phyloP scores from a whole-genome alignment of 2,113 vertebrate species.

The Hemichromis elongatus region DNA sequence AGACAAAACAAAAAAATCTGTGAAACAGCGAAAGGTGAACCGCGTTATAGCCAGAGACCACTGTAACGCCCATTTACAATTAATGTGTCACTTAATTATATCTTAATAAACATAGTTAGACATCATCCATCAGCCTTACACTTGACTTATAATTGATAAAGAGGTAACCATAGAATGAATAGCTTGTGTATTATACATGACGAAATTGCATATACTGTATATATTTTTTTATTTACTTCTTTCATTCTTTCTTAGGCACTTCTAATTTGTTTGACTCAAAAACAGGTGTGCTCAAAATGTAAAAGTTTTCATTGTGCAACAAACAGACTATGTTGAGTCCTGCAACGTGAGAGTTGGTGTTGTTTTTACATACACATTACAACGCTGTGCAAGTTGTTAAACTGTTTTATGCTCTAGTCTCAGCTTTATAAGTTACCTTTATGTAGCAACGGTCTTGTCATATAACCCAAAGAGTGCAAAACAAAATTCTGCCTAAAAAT shows the following conservation, averaged over 20 bases:
- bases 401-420: background rate
- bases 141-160: background rate
- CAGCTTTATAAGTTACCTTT: background rate
- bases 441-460: background rate
- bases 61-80: too few relatives aligned
- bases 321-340: background rate
- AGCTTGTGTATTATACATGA: background rate
- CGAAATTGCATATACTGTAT: background rate
- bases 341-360: background rate
- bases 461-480: background rate
- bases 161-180: background rate
- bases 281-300: background rate
- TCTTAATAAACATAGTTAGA: background rate
- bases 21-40: too few relatives aligned
- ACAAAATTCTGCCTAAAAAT: background rate
- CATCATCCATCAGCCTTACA: background rate
- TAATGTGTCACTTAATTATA: too few relatives aligned
- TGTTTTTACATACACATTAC: background rate
- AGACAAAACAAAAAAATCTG: too few relatives aligned
- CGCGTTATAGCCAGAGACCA: too few relatives aligned
- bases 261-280: background rate
- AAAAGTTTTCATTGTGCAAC: background rate
- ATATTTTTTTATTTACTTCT: background rate
- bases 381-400: background rate
- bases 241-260: background rate